Evolutionary conservation across 1,140 invertebrate species (phyloP).

Genomic region (Chymomyza costata): DNA sequence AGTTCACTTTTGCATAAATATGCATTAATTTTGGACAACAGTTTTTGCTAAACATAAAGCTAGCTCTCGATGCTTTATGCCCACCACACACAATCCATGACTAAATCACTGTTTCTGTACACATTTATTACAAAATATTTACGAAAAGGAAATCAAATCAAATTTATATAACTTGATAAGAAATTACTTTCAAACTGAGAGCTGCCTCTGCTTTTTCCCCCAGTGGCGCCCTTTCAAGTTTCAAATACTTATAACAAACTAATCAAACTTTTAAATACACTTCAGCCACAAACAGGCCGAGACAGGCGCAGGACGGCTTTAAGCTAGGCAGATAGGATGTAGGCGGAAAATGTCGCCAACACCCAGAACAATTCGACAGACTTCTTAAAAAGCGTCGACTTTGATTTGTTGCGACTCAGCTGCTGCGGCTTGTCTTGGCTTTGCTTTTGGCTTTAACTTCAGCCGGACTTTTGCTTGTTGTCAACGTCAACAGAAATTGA

Average conservation of each 20-base stretch:
- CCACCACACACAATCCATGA: too few relatives aligned
- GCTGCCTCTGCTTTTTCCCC: too few relatives aligned
- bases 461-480: slow-evolving; percentile 71
- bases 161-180: slow-evolving; percentile 5
- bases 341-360: slow-evolving; percentile 18
- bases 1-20: slow-evolving; percentile 51
- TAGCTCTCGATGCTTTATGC: too few relatives aligned
- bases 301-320: slow-evolving; percentile 1
- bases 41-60: too few relatives aligned
- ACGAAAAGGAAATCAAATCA: too few relatives aligned
- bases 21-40: slow-evolving; percentile 14
- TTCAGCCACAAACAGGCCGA: slow-evolving; percentile 68
- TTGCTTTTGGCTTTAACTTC: slow-evolving; percentile 59
- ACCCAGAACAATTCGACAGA: slow-evolving; percentile 57
- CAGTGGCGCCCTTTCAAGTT: too few relatives aligned
- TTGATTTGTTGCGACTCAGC: slow-evolving; percentile 55
- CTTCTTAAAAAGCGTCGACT: slow-evolving; percentile 63
- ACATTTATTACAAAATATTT: too few relatives aligned
- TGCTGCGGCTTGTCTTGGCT: slow-evolving; percentile 21
- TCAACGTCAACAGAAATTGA: slow-evolving; percentile 73
- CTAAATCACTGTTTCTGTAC: too few relatives aligned
- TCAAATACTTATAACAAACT: slow-evolving; percentile 73
- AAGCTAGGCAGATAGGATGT: neutral
- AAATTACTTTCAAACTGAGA: slow-evolving; percentile 55
- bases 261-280: slow-evolving; percentile 73